A percentile compares a stretch with the other conserved stretches of the same genome.
Conservation (phyloP, 1,140 invertebrate genomes). For the Pseudachorutes palmiensis region DNA sequence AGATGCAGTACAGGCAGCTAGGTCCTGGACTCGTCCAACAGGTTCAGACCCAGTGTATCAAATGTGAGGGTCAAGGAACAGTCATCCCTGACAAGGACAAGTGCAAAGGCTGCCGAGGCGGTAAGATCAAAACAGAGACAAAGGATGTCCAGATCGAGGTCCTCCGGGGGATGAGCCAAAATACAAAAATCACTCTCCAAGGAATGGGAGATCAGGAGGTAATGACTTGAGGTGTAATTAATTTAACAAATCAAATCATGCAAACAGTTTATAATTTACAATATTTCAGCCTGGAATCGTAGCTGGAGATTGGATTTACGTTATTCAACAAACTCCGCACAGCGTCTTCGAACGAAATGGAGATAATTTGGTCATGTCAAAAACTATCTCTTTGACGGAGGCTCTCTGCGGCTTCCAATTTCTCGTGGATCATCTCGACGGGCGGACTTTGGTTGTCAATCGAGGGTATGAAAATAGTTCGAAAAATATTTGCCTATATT, state of each 20-base stretch:
- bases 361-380: conserved; percentile 66
- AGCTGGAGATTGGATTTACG: conserved; percentile 75
- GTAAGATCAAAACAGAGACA: conserved; percentile 65
- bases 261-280: conserved; percentile 1
- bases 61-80: conserved; percentile 56
- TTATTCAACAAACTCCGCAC: conserved; percentile 76
- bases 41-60: conserved; percentile 62
- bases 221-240: conserved; percentile 32
- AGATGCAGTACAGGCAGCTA: conserved; percentile 58
- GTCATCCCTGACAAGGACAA: conserved; percentile 70
- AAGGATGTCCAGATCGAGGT: conserved; percentile 82
- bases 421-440: conserved; percentile 75
- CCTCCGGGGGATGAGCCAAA: conserved; percentile 83
- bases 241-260: too few species aligned
- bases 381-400: conserved; percentile 69
- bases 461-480: background rate
- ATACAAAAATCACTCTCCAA: conserved; percentile 73
- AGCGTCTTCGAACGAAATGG: conserved; percentile 62
- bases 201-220: conserved; percentile 81
- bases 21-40: conserved; percentile 76
- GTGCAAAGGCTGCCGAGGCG: conserved; percentile 70
- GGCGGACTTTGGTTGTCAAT: conserved; percentile 60
- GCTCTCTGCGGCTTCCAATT: conserved; percentile 82
- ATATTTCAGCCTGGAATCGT: conserved; percentile 57
- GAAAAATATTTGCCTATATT: too few species aligned